These are phyloP conservation scores for Lithobius niger DNA, from an alignment of 1,140 invertebrate species.

Conservation along the genomic window DNA sequence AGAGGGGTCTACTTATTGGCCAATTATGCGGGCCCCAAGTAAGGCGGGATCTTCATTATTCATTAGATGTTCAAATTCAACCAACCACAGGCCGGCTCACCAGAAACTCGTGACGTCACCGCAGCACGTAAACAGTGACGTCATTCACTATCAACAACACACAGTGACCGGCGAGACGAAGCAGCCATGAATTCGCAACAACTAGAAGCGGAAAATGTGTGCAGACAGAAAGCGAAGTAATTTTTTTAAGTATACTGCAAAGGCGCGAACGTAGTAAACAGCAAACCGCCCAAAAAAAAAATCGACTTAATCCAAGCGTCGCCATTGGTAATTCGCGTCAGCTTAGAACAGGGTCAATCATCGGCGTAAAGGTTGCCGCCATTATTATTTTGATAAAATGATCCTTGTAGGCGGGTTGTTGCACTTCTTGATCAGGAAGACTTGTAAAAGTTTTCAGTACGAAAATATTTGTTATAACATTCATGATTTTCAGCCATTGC, in stretches of 20 bases:
- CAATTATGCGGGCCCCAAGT: neutral
- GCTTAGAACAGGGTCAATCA: no score
- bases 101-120: slow-evolving; percentile 2
- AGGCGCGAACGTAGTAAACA: neutral
- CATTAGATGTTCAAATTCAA: slow-evolving; percentile 1
- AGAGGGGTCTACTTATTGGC: slow-evolving; percentile 7
- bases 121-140: neutral
- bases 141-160: neutral
- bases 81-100: neutral
- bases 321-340: no score
- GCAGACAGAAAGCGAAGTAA: neutral
- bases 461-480: no score
- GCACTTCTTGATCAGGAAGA: no score
- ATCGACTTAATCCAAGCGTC: no score
- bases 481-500: no score
- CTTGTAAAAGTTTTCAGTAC: no score
- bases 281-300: neutral
- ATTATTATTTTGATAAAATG: no score
- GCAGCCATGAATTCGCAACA: no score
- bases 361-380: no score
- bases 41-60: slow-evolving; percentile 8
- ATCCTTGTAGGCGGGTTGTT: no score
- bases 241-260: neutral
- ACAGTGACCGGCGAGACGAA: neutral
- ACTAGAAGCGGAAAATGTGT: neutral